A percentile compares a stretch with the other conserved stretches of the same genome.
These are phyloP conservation scores for Brachypodius melanocephalos DNA, from an alignment of 2,113 vertebrate genomes.

Conservation along the genomic window DNA sequence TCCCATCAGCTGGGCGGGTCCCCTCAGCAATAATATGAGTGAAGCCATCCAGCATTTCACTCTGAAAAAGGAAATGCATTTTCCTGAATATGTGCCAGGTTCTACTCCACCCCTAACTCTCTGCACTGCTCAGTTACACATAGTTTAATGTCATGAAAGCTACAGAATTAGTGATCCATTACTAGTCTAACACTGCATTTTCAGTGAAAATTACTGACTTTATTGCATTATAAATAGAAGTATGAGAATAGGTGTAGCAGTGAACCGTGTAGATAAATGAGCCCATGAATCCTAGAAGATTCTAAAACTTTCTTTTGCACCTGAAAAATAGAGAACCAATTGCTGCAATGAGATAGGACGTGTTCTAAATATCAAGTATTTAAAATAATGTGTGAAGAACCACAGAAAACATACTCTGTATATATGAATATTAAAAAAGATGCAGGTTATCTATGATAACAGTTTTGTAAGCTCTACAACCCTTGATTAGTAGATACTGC, in stretches of 20 bases:
- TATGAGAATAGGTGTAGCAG: not conserved
- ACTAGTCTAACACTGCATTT: not conserved
- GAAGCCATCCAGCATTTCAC: slow-evolving; percentile 30
- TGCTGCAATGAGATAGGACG: not conserved
- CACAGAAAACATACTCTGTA: not conserved
- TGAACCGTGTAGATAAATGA: not conserved
- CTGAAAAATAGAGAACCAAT: not conserved
- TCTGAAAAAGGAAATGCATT: slow-evolving; percentile 59
- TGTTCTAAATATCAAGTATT: not conserved
- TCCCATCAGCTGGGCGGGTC: not conserved
- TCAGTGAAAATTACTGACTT: not conserved
- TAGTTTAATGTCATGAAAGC: not conserved
- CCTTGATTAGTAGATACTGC: not conserved
- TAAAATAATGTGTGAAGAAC: not conserved
- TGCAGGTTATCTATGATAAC: not conserved
- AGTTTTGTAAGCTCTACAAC: not conserved
- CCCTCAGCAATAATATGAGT: not conserved
- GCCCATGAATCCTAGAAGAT: not conserved
- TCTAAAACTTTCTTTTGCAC: not conserved
- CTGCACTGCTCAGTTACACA: not conserved
- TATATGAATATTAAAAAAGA: not conserved
- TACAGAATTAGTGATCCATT: not conserved
- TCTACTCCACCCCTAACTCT: slow-evolving; percentile 25
- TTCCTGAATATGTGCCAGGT: slow-evolving; percentile 28
- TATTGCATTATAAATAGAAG: not conserved